A percentile compares a stretch with the other conserved stretches of the same genome.
Evolutionary conservation across 2,888 invertebrate species (phyloP).

Genomic region (Deladenus siricidicola): DNA sequence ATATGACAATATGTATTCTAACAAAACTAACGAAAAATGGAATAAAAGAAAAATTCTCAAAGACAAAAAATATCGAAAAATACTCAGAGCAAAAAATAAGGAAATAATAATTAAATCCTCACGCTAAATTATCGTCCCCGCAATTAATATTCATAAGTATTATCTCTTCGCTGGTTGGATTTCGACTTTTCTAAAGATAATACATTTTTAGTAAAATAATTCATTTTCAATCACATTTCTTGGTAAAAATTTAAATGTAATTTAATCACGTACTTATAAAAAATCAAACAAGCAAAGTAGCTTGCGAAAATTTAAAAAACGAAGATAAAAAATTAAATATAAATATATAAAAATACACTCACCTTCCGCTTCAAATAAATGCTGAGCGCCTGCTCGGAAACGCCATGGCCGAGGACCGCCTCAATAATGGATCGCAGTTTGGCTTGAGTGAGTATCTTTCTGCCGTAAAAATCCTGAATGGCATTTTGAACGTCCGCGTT

Average conservation of each 20-base stretch:
- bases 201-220: too few species aligned
- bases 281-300: too few species aligned
- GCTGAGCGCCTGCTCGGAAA: slow-evolving; percentile 4
- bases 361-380: not conserved
- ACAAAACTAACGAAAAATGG: too few species aligned
- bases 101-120: too few species aligned
- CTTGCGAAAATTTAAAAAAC: not conserved
- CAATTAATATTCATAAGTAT: not conserved
- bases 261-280: too few species aligned
- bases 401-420: not conserved
- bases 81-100: too few species aligned
- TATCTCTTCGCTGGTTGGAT: not conserved
- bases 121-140: too few species aligned
- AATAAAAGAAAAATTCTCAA: too few species aligned
- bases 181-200: not conserved
- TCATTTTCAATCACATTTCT: too few species aligned
- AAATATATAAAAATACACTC: not conserved
- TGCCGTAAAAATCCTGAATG: slow-evolving; percentile 1
- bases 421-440: not conserved
- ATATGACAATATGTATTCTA: too few species aligned
- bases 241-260: too few species aligned
- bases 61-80: too few species aligned
- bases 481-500: slow-evolving; percentile 2
- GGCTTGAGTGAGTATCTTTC: slow-evolving; percentile 5
- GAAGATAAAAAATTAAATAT: not conserved